Evolutionary conservation across 2,888 invertebrate species (phyloP).

Genomic region (Timandra comae): DNA sequence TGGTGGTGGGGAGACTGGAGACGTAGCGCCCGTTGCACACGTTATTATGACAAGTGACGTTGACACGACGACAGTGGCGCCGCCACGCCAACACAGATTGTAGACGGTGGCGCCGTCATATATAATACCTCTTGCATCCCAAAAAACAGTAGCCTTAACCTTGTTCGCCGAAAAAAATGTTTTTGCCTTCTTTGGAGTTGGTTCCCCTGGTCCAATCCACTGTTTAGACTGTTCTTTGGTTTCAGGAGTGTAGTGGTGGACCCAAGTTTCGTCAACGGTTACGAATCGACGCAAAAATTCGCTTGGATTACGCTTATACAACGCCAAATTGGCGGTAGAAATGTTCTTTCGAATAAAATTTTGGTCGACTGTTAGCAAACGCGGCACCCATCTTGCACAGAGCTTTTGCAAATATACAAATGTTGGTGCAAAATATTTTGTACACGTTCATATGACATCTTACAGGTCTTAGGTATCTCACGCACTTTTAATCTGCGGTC

Average conservation of each 20-base stretch:
- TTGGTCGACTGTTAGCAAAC: slow-evolving; percentile 20
- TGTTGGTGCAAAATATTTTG: too few species aligned
- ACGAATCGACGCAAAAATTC: not conserved
- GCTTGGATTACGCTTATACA: not conserved
- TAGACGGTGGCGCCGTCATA: too few species aligned
- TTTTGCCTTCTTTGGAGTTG: slow-evolving; percentile 1
- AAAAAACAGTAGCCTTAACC: slow-evolving; percentile 1
- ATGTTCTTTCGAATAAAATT: slow-evolving; percentile 14
- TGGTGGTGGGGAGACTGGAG: too few species aligned
- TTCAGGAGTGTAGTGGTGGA: slow-evolving; percentile 12
- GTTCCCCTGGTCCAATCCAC: slow-evolving; percentile 8
- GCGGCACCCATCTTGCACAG: slow-evolving; percentile 31
- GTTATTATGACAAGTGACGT: too few species aligned
- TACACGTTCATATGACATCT: too few species aligned
- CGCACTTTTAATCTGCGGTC: too few species aligned
- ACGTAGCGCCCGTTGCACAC: too few species aligned
- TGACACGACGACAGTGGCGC: too few species aligned
- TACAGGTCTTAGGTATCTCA: too few species aligned
- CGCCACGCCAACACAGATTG: too few species aligned
- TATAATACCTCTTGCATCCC: too few species aligned
- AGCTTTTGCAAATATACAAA: slow-evolving; percentile 25
- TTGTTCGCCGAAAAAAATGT: not conserved
- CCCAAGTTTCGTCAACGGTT: slow-evolving; percentile 2
- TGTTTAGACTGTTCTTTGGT: slow-evolving; percentile 7
- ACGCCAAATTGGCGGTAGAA: not conserved